phyloP scores from a whole-genome alignment of 1,140 invertebrate genomes.

The Pseudomyrmex pallidus region DNA sequence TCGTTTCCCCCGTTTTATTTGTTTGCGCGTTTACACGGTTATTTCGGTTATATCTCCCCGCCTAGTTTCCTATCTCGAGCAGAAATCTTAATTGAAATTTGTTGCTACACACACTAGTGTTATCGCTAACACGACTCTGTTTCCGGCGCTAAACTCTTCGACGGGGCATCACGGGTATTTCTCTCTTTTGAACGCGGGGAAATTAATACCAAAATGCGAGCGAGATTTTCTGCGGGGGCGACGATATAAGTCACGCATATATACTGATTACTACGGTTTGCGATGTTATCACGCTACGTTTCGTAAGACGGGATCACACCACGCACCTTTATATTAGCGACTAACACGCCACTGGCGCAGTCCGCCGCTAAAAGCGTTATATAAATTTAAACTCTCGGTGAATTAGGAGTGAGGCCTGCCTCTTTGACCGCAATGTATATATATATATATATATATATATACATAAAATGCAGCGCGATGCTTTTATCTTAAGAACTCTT shows the following conservation, averaged over 20 bases:
- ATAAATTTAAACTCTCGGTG: constrained; percentile 14
- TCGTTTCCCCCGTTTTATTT: not conserved
- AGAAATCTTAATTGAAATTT: constrained; percentile 23
- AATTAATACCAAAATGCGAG: constrained; percentile 31
- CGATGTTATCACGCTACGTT: constrained; percentile 47
- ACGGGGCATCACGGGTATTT: not conserved
- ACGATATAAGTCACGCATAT: constrained; percentile 50
- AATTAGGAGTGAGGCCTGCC: not conserved
- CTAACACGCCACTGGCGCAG: constrained; percentile 18
- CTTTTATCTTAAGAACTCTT: not conserved
- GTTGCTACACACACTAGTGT: not conserved
- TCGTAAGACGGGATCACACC: constrained; percentile 52
- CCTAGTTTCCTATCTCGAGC: not conserved
- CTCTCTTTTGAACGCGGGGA: constrained; percentile 22
- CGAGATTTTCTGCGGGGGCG: constrained; percentile 16
- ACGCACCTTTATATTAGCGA: constrained; percentile 30
- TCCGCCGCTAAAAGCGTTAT: constrained; percentile 10
- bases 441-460: not conserved
- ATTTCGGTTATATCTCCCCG: not conserved
- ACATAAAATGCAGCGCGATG: not conserved
- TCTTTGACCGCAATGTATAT: not conserved
- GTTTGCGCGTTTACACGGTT: not conserved
- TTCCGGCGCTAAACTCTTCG: constrained; percentile 49
- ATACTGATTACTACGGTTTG: not conserved
- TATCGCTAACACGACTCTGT: constrained; percentile 24